Evolutionary conservation across 2,888 invertebrate species (phyloP).

Genomic region (Erpobdella octoculata): DNA sequence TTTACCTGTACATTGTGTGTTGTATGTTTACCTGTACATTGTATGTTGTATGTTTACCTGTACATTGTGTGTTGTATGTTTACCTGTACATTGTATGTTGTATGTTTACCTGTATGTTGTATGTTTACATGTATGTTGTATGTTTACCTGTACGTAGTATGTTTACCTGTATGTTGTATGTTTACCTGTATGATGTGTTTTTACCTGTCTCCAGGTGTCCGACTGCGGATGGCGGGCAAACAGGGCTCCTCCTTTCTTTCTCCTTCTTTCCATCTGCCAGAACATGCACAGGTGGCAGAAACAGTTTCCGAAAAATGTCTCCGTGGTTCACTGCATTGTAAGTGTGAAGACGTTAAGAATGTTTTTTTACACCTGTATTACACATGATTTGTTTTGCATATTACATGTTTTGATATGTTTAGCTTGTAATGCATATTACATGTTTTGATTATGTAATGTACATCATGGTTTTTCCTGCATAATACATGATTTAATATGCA

Average conservation of each 20-base stretch:
- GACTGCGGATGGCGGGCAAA: constrained; percentile 55
- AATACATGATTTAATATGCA: too few relatives aligned
- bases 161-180: not conserved
- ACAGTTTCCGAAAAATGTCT: constrained; percentile 72
- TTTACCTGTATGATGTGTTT: not conserved
- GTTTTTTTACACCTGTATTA: not conserved
- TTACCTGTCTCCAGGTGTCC: constrained; percentile 49
- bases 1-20: too few relatives aligned
- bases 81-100: not conserved
- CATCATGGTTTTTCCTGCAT: too few relatives aligned
- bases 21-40: not conserved
- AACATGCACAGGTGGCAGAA: constrained; percentile 79
- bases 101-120: not conserved
- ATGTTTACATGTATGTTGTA: not conserved
- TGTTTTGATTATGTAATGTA: too few relatives aligned
- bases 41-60: not conserved
- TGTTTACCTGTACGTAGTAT: not conserved
- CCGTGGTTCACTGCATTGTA: constrained; percentile 67
- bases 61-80: not conserved
- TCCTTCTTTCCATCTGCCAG: constrained; percentile 72
- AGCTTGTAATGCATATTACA: too few relatives aligned
- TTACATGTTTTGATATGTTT: not conserved
- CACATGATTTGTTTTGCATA: not conserved
- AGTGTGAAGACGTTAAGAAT: not conserved
- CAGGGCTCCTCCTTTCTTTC: constrained; percentile 69